Conservation (phyloP, 1,140 invertebrate species). For the Drosophila sulfurigaster region DNA sequence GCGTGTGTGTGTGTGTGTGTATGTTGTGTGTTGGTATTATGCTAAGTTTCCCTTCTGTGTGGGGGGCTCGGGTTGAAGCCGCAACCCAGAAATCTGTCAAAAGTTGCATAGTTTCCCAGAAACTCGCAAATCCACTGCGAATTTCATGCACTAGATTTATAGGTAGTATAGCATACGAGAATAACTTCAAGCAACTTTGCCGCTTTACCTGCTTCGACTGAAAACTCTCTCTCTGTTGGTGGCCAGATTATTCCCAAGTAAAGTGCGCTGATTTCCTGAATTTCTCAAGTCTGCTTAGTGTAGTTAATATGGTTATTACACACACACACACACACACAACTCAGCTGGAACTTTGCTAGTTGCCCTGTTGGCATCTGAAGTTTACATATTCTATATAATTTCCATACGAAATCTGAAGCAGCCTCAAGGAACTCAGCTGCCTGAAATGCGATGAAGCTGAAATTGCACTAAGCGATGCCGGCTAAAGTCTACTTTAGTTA, state of each 20-base stretch:
- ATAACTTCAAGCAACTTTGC: not conserved
- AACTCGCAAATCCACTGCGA: conserved; percentile 39
- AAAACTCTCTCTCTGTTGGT: not conserved
- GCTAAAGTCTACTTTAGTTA: not conserved
- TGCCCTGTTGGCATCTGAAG: not conserved
- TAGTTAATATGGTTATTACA: too few relatives aligned
- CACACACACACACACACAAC: too few relatives aligned
- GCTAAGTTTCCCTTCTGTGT: conserved; percentile 24
- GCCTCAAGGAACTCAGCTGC: not conserved
- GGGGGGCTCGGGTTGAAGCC: not conserved
- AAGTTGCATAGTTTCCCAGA: conserved; percentile 41
- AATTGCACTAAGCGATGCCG: not conserved
- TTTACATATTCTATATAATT: not conserved
- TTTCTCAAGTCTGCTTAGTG: too few relatives aligned
- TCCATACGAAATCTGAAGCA: not conserved
- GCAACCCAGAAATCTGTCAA: conserved; percentile 47
- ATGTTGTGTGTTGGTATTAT: conserved; percentile 16
- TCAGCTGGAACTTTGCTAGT: not conserved
- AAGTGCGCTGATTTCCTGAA: not conserved
- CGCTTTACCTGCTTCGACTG: not conserved
- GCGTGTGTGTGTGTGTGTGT: not conserved
- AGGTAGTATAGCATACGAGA: not conserved
- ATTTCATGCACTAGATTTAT: conserved; percentile 14
- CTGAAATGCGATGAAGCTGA: not conserved
- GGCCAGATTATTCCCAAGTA: not conserved